Conservation (phyloP, 2,888 invertebrate genomes). For the Phaonia tiefii region DNA sequence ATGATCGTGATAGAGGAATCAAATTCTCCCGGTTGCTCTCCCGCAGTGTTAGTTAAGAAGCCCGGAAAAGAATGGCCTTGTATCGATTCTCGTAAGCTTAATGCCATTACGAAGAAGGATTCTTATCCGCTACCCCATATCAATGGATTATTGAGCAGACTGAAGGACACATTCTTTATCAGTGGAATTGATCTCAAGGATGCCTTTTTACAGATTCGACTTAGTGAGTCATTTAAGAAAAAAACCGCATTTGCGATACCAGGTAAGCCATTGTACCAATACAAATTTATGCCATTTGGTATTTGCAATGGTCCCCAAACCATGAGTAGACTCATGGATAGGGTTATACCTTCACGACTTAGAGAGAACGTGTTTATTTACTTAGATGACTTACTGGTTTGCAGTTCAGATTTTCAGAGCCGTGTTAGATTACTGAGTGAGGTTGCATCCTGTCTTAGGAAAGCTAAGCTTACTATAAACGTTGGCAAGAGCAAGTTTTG, state of each 20-base stretch:
- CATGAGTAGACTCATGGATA: too few relatives aligned
- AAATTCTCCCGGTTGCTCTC: slow-evolving; percentile 43
- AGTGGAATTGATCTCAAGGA: slow-evolving; percentile 37
- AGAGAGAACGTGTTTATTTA: slow-evolving; percentile 25
- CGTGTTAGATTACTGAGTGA: neutral
- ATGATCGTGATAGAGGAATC: slow-evolving; percentile 51
- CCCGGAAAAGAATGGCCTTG: slow-evolving; percentile 56
- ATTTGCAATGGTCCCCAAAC: slow-evolving; percentile 56
- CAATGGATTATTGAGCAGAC: neutral
- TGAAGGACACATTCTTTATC: slow-evolving; percentile 19
- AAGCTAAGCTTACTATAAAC: slow-evolving; percentile 51
- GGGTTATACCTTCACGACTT: slow-evolving; percentile 30
- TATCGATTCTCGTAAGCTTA: slow-evolving; percentile 54
- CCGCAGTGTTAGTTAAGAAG: slow-evolving; percentile 36
- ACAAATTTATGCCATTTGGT: slow-evolving; percentile 62
- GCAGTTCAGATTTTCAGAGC: neutral
- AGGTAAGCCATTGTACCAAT: slow-evolving; percentile 58
- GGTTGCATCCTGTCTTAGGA: slow-evolving; percentile 26
- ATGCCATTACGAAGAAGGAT: slow-evolving; percentile 50
- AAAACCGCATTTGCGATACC: slow-evolving; percentile 70
- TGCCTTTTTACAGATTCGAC: slow-evolving; percentile 14
- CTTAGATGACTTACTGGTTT: slow-evolving; percentile 29
- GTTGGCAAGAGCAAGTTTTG: slow-evolving; percentile 18
- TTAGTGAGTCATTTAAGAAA: slow-evolving; percentile 25
- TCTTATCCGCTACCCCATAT: too few relatives aligned